phyloP scores from a whole-genome alignment of 2,797 vertebrate genomes.

The Orientallactaga sibirica region DNA sequence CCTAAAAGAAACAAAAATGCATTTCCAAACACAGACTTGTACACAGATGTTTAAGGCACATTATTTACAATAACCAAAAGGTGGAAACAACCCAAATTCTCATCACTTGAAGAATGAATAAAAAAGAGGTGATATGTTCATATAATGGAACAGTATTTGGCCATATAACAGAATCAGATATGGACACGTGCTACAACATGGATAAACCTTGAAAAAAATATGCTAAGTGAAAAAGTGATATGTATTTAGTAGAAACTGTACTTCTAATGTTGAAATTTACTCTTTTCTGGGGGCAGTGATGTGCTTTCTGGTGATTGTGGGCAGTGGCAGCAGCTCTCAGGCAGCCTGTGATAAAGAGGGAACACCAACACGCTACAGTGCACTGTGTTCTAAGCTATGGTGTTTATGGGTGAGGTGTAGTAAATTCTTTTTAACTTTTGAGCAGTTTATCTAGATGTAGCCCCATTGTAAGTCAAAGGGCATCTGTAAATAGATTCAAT shows the following conservation, averaged over 20 bases:
- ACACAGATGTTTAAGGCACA: neutral
- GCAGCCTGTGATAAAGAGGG: neutral
- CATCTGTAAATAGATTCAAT: neutral
- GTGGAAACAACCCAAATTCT: neutral
- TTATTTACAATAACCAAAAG: neutral
- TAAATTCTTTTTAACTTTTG: neutral
- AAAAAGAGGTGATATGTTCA: neutral
- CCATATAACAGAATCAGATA: neutral
- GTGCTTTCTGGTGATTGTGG: neutral
- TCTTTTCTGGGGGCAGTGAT: neutral
- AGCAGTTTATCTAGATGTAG: neutral
- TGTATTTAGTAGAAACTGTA: neutral
- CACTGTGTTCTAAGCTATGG: neutral
- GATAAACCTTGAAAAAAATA: slow-evolving; percentile 9
- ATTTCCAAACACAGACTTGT: too few species aligned
- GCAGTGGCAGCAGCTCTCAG: neutral
- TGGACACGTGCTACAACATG: neutral
- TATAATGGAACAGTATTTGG: neutral
- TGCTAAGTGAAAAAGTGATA: neutral
- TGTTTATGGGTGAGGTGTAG: neutral
- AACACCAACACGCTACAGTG: too few species aligned
- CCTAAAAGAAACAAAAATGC: too few species aligned
- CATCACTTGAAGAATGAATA: neutral
- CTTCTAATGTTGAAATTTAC: neutral
- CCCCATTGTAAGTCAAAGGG: neutral